Percentiles rank a stretch among this genome's conserved stretches.
These are phyloP conservation scores for Ctenopoma kingsleyae DNA, from an alignment of 2,797 vertebrate species.

Conservation along the genomic window DNA sequence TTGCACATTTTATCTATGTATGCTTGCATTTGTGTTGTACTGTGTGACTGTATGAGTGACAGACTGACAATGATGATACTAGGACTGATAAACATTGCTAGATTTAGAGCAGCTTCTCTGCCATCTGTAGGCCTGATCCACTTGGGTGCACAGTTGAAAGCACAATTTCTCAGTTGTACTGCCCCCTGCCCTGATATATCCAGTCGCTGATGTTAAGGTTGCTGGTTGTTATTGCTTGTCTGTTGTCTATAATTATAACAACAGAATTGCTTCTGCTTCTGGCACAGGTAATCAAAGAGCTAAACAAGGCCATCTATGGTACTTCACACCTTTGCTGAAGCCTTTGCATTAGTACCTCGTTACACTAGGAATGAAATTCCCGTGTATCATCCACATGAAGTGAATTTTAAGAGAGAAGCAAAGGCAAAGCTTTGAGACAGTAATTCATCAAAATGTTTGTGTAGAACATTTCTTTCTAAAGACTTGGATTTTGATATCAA, in stretches of 20 bases:
- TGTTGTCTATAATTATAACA: conserved; percentile 51
- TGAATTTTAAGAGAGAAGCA: neutral
- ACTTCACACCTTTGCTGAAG: conserved; percentile 13
- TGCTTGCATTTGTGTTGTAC: conserved; percentile 67
- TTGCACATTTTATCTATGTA: conserved; percentile 71
- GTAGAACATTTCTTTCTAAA: conserved; percentile 11
- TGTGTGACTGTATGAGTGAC: conserved; percentile 53
- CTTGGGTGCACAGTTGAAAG: conserved; percentile 46
- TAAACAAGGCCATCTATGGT: neutral
- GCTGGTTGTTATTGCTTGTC: conserved; percentile 31
- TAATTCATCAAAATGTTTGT: neutral
- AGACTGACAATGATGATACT: conserved; percentile 25
- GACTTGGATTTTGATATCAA: conserved; percentile 17
- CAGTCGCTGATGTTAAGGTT: conserved; percentile 32
- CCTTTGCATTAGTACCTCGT: conserved; percentile 33
- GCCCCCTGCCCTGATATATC: conserved; percentile 32
- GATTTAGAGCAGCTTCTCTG: conserved; percentile 40
- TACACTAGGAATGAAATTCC: conserved; percentile 28
- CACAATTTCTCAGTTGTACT: conserved; percentile 43
- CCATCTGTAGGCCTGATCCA: conserved; percentile 39
- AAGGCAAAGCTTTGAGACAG: conserved; percentile 10
- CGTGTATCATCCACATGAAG: conserved; percentile 7
- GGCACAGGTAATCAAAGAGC: conserved; percentile 46
- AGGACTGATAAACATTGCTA: conserved; percentile 35
- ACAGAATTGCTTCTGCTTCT: conserved; percentile 24